phyloP scores from a whole-genome alignment of 2,888 invertebrate genomes.

The Liopterus haemorrhoidalis region DNA sequence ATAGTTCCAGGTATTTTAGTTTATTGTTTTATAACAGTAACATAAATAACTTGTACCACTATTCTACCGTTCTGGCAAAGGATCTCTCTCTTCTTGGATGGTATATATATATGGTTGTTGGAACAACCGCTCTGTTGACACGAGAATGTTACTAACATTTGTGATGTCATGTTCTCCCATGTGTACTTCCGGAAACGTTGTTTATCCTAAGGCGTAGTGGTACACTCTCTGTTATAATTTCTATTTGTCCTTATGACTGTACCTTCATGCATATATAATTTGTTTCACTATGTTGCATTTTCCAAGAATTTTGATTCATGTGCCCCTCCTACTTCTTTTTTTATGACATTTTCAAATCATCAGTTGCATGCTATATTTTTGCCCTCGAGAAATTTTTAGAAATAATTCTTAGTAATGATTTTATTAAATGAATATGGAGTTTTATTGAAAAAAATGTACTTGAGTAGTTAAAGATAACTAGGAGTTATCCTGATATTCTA shows the following conservation, averaged over 20 bases:
- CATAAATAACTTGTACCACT: slow-evolving; percentile 26
- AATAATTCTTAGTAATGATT: too few relatives aligned
- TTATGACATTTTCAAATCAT: slow-evolving; percentile 10
- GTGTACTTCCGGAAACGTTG: slow-evolving; percentile 47
- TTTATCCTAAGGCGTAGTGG: slow-evolving; percentile 43
- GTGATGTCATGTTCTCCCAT: slow-evolving; percentile 46
- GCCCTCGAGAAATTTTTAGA: too few relatives aligned
- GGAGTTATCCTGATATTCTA: too few relatives aligned
- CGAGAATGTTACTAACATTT: slow-evolving; percentile 38
- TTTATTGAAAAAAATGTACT: too few relatives aligned
- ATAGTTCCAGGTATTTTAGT: slow-evolving; percentile 37
- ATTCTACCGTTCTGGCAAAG: slow-evolving; percentile 7
- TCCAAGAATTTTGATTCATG: background rate
- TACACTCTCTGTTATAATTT: slow-evolving; percentile 41
- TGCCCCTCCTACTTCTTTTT: background rate
- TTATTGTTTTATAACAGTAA: slow-evolving; percentile 43
- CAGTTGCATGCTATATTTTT: too few relatives aligned
- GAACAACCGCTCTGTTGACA: slow-evolving; percentile 41
- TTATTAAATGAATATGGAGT: too few relatives aligned
- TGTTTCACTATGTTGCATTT: background rate
- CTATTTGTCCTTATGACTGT: slow-evolving; percentile 33
- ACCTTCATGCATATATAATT: slow-evolving; percentile 3
- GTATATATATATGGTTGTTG: too few relatives aligned
- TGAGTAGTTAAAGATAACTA: too few relatives aligned
- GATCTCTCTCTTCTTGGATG: slow-evolving; percentile 3